These are phyloP conservation scores for Pyrocoelia pectoralis DNA, from an alignment of 2,888 invertebrate genomes.

Conservation along the genomic window DNA sequence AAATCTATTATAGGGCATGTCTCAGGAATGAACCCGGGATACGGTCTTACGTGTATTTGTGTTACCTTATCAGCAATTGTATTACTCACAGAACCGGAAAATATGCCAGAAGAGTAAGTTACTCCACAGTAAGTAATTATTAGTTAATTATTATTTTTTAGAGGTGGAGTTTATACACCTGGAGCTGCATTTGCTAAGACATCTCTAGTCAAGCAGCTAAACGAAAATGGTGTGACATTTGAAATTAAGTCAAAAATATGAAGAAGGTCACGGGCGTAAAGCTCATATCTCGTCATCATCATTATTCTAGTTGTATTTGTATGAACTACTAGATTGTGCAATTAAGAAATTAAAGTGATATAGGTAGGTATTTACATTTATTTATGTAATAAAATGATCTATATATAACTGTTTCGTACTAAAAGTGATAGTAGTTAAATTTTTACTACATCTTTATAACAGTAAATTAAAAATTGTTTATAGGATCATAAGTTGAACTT, in stretches of 20 bases:
- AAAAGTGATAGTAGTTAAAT: no score
- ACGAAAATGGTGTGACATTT: conserved; percentile 76
- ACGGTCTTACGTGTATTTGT: conserved; percentile 80
- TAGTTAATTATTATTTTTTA: conserved; percentile 57
- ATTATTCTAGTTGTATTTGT: no score
- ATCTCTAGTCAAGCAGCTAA: conserved; percentile 75
- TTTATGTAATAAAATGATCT: no score
- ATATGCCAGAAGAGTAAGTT: conserved; percentile 76
- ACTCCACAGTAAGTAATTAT: no score
- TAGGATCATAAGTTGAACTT: no score
- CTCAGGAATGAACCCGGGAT: conserved; percentile 76
- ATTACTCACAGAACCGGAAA: conserved; percentile 76
- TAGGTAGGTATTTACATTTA: no score
- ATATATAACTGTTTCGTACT: no score
- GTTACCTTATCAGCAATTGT: conserved; percentile 77
- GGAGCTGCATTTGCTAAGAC: conserved; percentile 87
- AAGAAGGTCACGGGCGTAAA: neutral
- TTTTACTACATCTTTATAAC: no score
- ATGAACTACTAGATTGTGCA: no score
- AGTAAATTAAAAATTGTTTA: no score
- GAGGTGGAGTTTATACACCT: conserved; percentile 88
- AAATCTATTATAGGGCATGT: conserved; percentile 74
- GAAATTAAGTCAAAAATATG: conserved; percentile 60
- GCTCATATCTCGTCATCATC: no score
- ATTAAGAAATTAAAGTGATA: no score